These are phyloP conservation scores for Cepaea nemoralis DNA, from an alignment of 1,140 invertebrate species.

Conservation along the genomic window DNA sequence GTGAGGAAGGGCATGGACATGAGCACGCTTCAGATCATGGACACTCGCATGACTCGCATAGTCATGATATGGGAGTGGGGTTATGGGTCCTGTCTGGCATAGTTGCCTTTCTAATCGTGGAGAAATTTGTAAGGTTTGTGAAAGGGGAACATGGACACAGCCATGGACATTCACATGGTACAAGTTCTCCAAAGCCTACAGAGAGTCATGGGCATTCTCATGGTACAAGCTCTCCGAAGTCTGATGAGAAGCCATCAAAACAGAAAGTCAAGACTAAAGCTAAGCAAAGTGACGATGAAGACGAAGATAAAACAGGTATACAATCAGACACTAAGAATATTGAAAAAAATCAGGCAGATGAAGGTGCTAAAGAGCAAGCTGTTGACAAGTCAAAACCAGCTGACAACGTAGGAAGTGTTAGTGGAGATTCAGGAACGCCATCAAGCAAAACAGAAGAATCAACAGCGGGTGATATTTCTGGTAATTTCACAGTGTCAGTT, in stretches of 20 bases:
- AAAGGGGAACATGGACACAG: slow-evolving; percentile 80
- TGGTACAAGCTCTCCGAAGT: background rate
- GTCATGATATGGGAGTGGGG: slow-evolving; percentile 85
- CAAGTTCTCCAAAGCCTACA: slow-evolving; percentile 59
- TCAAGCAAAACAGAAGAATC: background rate
- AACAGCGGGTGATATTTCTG: background rate
- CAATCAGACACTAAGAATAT: slow-evolving; percentile 40
- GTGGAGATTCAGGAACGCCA: slow-evolving; percentile 16
- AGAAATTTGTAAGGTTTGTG: slow-evolving; percentile 91
- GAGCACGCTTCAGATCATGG: slow-evolving; percentile 70
- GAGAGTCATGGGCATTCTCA: slow-evolving; percentile 43
- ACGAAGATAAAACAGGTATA: slow-evolving; percentile 46
- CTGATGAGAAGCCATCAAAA: slow-evolving; percentile 67
- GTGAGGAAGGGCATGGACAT: slow-evolving; percentile 75
- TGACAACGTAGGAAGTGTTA: background rate
- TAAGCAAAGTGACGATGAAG: slow-evolving; percentile 44
- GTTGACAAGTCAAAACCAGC: slow-evolving; percentile 13
- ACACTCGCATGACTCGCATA: slow-evolving; percentile 70
- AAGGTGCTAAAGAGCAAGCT: slow-evolving; percentile 19
- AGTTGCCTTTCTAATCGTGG: slow-evolving; percentile 89
- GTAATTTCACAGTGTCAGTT: too few relatives aligned
- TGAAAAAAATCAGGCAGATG: slow-evolving; percentile 10
- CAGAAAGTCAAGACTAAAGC: slow-evolving; percentile 28
- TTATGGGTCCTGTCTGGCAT: slow-evolving; percentile 92
- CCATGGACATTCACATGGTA: slow-evolving; percentile 50